Evolutionary conservation across 1,140 invertebrate genomes (phyloP).

Genomic region (Drosophila kepulauana): DNA sequence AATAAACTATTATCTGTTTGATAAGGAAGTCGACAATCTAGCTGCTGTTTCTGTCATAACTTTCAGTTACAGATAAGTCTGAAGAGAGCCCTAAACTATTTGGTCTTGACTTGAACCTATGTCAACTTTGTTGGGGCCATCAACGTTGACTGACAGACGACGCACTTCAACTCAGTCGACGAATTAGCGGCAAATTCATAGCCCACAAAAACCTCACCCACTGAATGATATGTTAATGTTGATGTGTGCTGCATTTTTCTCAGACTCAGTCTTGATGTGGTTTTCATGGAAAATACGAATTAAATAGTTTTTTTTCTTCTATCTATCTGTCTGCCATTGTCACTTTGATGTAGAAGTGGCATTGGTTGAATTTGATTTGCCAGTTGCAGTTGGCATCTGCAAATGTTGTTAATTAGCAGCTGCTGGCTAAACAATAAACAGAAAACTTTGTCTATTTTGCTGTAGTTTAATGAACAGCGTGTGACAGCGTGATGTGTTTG

Average conservation of each 20-base stretch:
- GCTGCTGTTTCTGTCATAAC: conserved; percentile 1
- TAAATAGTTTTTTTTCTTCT: conserved; percentile 19
- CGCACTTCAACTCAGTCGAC: neutral
- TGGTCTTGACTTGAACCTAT: neutral
- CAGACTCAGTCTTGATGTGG: neutral
- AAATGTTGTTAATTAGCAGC: conserved; percentile 47
- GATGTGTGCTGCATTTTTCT: neutral
- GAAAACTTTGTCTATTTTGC: conserved; percentile 21
- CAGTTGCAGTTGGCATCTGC: conserved; percentile 31
- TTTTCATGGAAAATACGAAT: neutral
- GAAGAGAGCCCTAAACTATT: neutral
- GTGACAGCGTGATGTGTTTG: conserved; percentile 16
- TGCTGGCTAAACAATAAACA: conserved; percentile 23
- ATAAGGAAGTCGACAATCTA: neutral
- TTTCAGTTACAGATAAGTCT: neutral
- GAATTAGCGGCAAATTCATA: neutral
- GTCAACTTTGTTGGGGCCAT: neutral
- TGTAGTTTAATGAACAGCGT: conserved; percentile 25
- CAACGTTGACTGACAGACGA: neutral
- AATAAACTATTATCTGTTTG: neutral
- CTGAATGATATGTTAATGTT: neutral
- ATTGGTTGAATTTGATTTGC: conserved; percentile 7
- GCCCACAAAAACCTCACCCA: neutral
- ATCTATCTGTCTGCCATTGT: neutral
- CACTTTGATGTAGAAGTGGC: neutral